Conservation (phyloP, 2,797 vertebrate species). For the Liparis tanakae region DNA sequence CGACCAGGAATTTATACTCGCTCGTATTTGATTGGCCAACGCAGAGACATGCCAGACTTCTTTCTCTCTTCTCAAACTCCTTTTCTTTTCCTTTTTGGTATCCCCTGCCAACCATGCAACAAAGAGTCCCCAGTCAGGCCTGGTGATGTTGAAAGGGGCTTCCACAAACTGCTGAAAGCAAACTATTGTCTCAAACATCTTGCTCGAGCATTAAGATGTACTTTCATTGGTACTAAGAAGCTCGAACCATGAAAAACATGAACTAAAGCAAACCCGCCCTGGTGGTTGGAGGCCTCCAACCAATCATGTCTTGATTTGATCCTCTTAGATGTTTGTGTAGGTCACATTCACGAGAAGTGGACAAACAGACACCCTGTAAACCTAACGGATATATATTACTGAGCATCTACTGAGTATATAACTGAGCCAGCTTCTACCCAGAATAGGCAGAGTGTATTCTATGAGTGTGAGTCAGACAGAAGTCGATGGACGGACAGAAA, state of each 20-base stretch:
- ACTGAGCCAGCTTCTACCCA: constrained; percentile 31
- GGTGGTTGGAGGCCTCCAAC: too few species aligned
- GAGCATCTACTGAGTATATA: constrained; percentile 7
- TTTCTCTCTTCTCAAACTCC: neutral
- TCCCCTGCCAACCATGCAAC: neutral
- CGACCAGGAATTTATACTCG: neutral
- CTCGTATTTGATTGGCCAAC: neutral
- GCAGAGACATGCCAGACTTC: neutral
- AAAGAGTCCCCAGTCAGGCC: neutral
- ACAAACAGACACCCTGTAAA: neutral
- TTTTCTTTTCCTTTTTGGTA: neutral
- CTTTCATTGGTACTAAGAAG: neutral
- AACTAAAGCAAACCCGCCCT: neutral
- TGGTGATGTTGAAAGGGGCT: neutral
- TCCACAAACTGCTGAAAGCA: neutral
- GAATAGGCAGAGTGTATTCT: constrained; percentile 26
- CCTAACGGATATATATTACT: neutral
- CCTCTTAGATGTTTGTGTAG: too few species aligned
- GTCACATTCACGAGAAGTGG: neutral
- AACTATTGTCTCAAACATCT: neutral
- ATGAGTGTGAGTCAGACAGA: constrained; percentile 28
- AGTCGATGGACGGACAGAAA: constrained; percentile 12
- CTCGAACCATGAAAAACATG: neutral
- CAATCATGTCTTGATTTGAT: too few species aligned
- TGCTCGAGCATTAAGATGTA: neutral